phyloP scores from a whole-genome alignment of 2,888 invertebrate genomes.

The Elysia crispata region DNA sequence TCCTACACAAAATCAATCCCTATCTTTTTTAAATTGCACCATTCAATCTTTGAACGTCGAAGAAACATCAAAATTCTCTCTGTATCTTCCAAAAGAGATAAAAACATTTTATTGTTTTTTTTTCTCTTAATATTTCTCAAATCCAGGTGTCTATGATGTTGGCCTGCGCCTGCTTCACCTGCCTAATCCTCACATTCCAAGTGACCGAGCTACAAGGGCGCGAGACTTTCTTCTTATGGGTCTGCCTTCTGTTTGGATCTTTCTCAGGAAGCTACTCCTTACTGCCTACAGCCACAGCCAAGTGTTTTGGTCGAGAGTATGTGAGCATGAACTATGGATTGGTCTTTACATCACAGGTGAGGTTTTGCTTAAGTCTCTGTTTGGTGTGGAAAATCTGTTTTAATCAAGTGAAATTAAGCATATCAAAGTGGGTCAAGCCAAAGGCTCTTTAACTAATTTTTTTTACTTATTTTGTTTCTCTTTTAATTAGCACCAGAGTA shows the following conservation, averaged over 20 bases:
- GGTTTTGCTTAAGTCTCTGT: conserved; percentile 10
- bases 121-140: conserved; percentile 74
- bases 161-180: conserved; percentile 56
- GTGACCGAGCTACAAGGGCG: conserved; percentile 65
- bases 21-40: too few species aligned
- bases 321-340: conserved; percentile 74
- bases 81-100: too few species aligned
- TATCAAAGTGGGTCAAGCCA: background rate
- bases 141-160: conserved; percentile 59
- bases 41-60: too few species aligned
- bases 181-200: conserved; percentile 59
- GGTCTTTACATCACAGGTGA: conserved; percentile 70
- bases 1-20: too few species aligned
- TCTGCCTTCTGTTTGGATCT: conserved; percentile 73
- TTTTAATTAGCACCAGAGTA: background rate
- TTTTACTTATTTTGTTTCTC: background rate
- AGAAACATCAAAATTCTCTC: too few species aligned
- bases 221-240: conserved; percentile 70
- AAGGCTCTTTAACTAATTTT: background rate
- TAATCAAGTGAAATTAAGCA: background rate
- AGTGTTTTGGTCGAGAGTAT: conserved; percentile 74
- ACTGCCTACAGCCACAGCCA: conserved; percentile 74
- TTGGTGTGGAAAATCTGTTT: background rate
- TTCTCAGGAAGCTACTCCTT: conserved; percentile 76
- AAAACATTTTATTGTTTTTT: too few species aligned